phyloP scores from a whole-genome alignment of 2,113 vertebrate species.

The Carettochelys insculpta region DNA sequence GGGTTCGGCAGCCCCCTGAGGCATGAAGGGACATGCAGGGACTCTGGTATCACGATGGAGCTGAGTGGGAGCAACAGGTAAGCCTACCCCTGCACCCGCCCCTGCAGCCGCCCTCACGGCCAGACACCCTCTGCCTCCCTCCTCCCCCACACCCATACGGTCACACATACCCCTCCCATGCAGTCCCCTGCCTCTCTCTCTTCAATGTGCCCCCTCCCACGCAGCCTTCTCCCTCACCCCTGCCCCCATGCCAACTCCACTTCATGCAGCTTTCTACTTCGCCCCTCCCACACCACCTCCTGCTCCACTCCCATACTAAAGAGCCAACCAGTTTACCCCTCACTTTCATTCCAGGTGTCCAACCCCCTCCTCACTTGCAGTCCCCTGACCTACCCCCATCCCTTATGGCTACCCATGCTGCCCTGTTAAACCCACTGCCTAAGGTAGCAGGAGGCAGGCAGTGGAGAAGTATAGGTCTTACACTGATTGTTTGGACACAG shows the following conservation, averaged over 20 bases:
- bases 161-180: neutral
- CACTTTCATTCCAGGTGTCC: no score
- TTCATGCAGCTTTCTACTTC: no score
- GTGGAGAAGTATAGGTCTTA: no score
- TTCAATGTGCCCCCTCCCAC: no score
- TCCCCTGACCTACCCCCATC: no score
- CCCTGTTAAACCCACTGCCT: neutral
- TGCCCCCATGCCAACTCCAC: no score
- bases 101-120: no score
- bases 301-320: neutral
- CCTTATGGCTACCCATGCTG: neutral
- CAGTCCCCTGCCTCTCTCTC: neutral
- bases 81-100: neutral
- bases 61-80: constrained; percentile 53
- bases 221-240: no score
- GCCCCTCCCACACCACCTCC: no score
- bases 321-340: no score
- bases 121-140: neutral
- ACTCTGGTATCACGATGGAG: neutral
- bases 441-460: neutral
- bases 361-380: neutral
- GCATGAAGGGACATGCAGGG: constrained; percentile 34
- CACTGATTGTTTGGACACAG: no score
- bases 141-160: neutral
- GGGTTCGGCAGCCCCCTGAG: neutral